Percentiles rank a stretch among this genome's conserved stretches.
Conservation (phyloP, 2,113 vertebrate species). For the Rissa tridactyla region DNA sequence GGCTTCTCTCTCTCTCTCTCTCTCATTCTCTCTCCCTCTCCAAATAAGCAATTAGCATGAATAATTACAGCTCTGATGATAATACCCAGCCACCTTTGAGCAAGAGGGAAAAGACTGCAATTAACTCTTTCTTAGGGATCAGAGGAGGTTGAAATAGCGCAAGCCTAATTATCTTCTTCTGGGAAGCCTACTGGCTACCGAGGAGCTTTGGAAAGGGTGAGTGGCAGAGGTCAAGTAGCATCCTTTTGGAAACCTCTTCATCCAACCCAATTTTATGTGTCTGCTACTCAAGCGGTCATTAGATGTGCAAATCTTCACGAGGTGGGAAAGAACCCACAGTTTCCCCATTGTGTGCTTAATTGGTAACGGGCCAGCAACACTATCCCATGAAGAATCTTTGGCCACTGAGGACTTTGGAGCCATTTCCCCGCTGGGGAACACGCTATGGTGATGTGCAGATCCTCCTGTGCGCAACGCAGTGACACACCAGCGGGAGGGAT, state of each 20-base stretch:
- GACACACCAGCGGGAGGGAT: neutral
- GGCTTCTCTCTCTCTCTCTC: neutral
- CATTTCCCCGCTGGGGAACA: neutral
- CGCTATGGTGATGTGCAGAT: accelerated
- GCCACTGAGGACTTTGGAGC: neutral
- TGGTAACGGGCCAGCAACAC: accelerated
- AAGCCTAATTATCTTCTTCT: slow-evolving; percentile 28
- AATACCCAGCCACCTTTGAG: slow-evolving; percentile 69
- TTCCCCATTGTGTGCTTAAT: neutral
- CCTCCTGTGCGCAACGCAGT: neutral
- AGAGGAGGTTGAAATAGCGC: slow-evolving; percentile 24
- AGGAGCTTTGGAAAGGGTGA: neutral
- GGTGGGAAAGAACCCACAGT: neutral
- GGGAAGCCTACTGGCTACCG: neutral
- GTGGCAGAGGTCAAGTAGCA: neutral
- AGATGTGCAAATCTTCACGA: neutral
- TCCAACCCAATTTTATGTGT: neutral
- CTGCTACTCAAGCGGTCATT: neutral
- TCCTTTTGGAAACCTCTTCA: neutral
- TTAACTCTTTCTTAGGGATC: slow-evolving; percentile 73
- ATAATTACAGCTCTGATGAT: slow-evolving; percentile 72
- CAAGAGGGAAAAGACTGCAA: slow-evolving; percentile 63
- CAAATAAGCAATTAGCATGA: slow-evolving; percentile 75
- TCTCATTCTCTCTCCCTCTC: slow-evolving; percentile 30
- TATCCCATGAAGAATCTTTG: neutral